A percentile compares a stretch with the other conserved stretches of the same genome.
Conservation (phyloP, 1,140 invertebrate genomes). For the Coboldia fuscipes region DNA sequence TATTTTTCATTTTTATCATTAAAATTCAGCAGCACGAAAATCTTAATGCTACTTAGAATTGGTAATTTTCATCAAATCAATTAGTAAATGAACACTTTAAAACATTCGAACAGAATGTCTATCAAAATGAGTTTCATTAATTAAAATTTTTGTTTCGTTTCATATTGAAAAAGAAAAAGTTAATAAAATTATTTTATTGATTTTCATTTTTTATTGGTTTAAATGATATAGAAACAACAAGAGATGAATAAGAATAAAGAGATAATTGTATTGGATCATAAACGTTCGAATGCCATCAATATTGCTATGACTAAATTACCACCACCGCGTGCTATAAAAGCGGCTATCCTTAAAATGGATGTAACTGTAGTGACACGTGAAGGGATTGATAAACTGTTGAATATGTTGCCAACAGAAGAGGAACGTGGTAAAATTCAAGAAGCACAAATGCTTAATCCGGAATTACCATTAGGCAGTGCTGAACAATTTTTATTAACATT, state of each 20-base stretch:
- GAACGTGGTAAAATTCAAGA: conserved; percentile 92
- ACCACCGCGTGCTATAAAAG: conserved; percentile 89
- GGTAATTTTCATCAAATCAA: too few relatives aligned
- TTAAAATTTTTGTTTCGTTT: too few relatives aligned
- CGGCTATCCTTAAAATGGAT: conserved; percentile 98
- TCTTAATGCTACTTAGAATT: too few relatives aligned
- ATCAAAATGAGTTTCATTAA: too few relatives aligned
- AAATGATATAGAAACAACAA: conserved; percentile 87
- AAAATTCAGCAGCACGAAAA: too few relatives aligned
- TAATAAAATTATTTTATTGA: too few relatives aligned
- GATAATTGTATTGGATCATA: conserved; percentile 89
- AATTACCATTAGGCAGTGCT: conserved; percentile 86
- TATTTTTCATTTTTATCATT: too few relatives aligned
- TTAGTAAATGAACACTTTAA: too few relatives aligned
- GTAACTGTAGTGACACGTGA: conserved; percentile 94
- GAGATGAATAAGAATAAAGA: conserved; percentile 87
- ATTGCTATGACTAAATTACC: conserved; percentile 99
- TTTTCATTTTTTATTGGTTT: too few relatives aligned
- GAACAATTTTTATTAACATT: conserved; percentile 95
- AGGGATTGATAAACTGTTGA: conserved; percentile 94
- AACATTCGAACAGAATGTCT: too few relatives aligned
- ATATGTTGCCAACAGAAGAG: conserved; percentile 94
- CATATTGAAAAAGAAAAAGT: too few relatives aligned
- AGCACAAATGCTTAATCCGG: conserved; percentile 73
- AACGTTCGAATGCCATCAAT: conserved; percentile 97